A percentile compares a stretch with the other conserved stretches of the same genome.
phyloP scores from a whole-genome alignment of 1,140 invertebrate genomes.

The Hyphantria cunea region DNA sequence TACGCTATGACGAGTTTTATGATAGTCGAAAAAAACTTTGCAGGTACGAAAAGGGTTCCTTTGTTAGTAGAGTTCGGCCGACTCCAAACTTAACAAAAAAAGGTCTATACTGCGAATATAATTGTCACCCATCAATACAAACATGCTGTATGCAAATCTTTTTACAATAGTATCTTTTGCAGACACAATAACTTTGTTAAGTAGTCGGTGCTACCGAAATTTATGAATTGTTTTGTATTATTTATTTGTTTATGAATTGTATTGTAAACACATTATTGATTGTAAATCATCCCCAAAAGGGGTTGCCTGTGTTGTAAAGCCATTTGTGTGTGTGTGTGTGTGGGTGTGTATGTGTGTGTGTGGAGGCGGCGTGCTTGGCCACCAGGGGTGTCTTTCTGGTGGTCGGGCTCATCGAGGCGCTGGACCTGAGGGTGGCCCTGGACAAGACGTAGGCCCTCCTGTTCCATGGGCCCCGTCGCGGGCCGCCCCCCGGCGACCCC shows the following conservation, averaged over 20 bases:
- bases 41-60: conserved; percentile 66
- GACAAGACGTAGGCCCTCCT: no score
- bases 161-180: conserved; percentile 50
- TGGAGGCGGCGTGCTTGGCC: no score
- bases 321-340: no score
- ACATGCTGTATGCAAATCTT: conserved; percentile 66
- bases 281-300: conserved; percentile 9
- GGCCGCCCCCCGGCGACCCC: no score
- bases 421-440: no score
- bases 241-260: no score
- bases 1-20: conserved; percentile 73
- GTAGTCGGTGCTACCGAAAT: conserved; percentile 54
- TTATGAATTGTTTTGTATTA: no score
- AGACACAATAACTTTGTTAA: conserved; percentile 49
- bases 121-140: conserved; percentile 51
- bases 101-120: conserved; percentile 45
- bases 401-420: no score
- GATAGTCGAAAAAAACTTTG: conserved; percentile 64
- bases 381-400: no score
- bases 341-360: no score
- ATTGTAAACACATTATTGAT: conserved; percentile 47
- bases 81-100: conserved; percentile 23
- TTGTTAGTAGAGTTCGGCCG: conserved; percentile 37
- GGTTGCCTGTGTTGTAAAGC: no score
- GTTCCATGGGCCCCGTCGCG: no score